phyloP scores from a whole-genome alignment of 2,113 vertebrate genomes.

The Sapajus apella region DNA sequence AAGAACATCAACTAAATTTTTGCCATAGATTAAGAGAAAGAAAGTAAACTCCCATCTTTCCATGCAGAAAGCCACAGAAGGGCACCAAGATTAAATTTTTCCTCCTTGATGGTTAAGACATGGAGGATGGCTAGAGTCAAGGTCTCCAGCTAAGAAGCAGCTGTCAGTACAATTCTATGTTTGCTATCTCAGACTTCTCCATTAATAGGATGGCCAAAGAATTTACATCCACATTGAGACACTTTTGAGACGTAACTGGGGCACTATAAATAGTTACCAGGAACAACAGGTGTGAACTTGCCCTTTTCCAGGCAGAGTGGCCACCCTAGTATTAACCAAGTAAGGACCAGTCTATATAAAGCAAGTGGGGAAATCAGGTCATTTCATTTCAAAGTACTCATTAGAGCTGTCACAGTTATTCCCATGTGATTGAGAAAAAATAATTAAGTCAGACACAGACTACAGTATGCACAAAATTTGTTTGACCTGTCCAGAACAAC shows the following conservation, averaged over 20 bases:
- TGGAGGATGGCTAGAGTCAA: background rate
- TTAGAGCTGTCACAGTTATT: background rate
- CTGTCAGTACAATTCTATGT: background rate
- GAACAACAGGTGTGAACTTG: background rate
- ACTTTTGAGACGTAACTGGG: background rate
- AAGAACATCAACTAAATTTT: background rate
- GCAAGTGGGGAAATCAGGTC: background rate
- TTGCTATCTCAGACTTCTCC: background rate
- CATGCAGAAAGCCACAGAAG: background rate
- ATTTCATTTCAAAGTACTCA: constrained; percentile 3
- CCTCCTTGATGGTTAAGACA: background rate
- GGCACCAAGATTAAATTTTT: background rate
- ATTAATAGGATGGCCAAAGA: background rate
- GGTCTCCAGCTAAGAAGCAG: background rate
- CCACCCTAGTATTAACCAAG: background rate
- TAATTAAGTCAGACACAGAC: background rate
- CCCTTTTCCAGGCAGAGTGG: background rate
- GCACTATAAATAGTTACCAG: background rate
- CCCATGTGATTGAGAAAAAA: background rate
- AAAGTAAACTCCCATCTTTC: background rate
- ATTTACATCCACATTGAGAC: background rate
- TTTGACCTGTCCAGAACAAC: background rate
- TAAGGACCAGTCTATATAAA: background rate
- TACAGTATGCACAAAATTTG: background rate
- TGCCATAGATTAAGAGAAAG: background rate